Base-by-base conservation (phyloP, 1,140 invertebrate genomes). In the Meloidogyne chitwoodi region DNA sequence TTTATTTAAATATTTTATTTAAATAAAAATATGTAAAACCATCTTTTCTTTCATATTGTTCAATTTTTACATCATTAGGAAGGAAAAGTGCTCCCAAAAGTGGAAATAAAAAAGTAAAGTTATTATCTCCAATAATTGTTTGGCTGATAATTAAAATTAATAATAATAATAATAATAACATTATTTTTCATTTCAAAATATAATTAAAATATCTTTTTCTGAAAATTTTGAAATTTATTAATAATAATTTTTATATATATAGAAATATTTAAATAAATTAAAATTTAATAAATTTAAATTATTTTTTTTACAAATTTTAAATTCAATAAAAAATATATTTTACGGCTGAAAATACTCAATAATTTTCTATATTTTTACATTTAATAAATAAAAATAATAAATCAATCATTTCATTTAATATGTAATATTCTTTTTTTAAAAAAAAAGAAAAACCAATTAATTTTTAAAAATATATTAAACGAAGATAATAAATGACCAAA, bases 61-160 rank as follows among this genome's bases (percentile, higher is more conserved):
- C 68, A 69, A 81, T 63, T 44, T 73, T 48, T 1, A 75, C 66
- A 44, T 77, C 78, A 56, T 79, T 64, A 44, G 78, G 78, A 34
- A 79, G 31, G 48, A 79, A 79, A 4, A 79, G 22, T 41, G 77
- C 76, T 12, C 78, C 78, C n/a, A 48, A 77, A 48, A 79, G 63
- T 19, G 78, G 78, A 41, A 78, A 73, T 67, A 77, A 56, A 14
- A 29, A 61, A 71, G n/a, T n/a, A 14, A n/a, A 5, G 48, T 56
- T 56, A n/a, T 56, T 14, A 16, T 3, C n/a, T 56, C 19, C 48
- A 56, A 56, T 8, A 56, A 56, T n/a, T 56, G n/a, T n/a, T 56
- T 69, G 12, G 38, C 14, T 38, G 68, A 22, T 11, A 61, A 29
- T 27, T n/a, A n/a, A 69, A 27, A 27, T 0, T n/a, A 69, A 22